A percentile compares a stretch with the other conserved stretches of the same genome.
These are phyloP conservation scores for Acanthurus lineatus DNA, from an alignment of 2,797 vertebrate species.

Conservation along the genomic window DNA sequence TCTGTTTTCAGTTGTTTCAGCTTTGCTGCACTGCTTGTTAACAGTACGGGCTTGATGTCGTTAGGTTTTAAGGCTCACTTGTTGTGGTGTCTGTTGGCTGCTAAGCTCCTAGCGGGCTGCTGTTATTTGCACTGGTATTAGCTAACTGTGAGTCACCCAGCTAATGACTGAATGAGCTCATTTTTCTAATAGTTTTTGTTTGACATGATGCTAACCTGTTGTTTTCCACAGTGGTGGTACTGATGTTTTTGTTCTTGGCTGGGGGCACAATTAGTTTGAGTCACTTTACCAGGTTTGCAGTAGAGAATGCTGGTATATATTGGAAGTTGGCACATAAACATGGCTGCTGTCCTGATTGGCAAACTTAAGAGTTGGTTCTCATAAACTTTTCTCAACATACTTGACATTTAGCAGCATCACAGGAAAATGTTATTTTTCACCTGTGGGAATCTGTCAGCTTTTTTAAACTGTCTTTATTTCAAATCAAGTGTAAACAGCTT, in stretches of 20 bases:
- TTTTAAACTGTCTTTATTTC: constrained; percentile 8
- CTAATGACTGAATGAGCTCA: background rate
- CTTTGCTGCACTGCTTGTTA: background rate
- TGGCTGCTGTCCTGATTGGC: background rate
- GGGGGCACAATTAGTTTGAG: background rate
- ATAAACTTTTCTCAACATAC: background rate
- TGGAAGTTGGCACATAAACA: constrained; percentile 1
- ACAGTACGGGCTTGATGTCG: background rate
- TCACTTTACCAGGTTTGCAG: background rate
- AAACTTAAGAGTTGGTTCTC: background rate
- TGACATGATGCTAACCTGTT: background rate
- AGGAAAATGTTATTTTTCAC: background rate
- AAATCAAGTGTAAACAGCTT: constrained; percentile 14
- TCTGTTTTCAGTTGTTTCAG: background rate
- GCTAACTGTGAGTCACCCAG: background rate
- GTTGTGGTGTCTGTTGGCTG: background rate
- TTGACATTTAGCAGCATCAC: background rate
- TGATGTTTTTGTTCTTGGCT: too few relatives aligned
- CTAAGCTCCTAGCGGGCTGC: background rate
- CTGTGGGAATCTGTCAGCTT: background rate
- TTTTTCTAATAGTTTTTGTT: background rate
- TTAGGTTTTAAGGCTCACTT: background rate
- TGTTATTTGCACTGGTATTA: background rate
- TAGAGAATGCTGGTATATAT: background rate
- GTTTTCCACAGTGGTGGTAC: background rate